Evolutionary conservation across 1,140 invertebrate genomes (phyloP), one percentile per base, ranked within the genome.

Genomic region (Meloidogyne floridensis): DNA sequence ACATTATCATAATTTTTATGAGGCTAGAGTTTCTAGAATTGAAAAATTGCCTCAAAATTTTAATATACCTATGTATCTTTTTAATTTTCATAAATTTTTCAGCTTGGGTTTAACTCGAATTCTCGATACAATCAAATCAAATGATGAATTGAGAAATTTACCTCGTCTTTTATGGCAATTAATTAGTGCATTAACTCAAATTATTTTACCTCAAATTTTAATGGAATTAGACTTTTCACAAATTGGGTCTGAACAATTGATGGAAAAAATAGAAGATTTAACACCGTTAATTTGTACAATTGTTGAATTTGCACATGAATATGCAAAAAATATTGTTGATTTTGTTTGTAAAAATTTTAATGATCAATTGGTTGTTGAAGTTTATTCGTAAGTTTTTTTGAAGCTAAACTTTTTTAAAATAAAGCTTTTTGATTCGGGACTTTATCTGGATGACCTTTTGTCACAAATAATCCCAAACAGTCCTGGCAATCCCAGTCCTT

Each of bases 311-410:
- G 18, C 77, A 7, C 78, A 81, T 3, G 80, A 47, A 42, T 82
- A 71, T 72, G 42, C 59, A 18, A 18, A 32, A 6, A 13, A 51
- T 43, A 81, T 81, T 83, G n/a, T 82, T 13, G 42, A 32, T 59
- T 18, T 53, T 71, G 81, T 82, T 65, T 47, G 77, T 72, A 56
- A 54, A 18, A 53, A 72, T 70, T 47, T 47, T 15, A 32, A 20
- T n/a, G 72, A 81, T 0, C 56, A 59, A 54, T 32, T 2, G 3
- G n/a, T 72, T 20, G 15, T 54, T 32, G 13, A 74, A 7, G 80
- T 82, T 72, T 81, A 81, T 47, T 72, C 20, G 81, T 81, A 20
- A 47, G 43, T 80, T 80, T 76, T 80, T 74, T 75, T 80, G 15
- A 43, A 6, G 20, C 20, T 20, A 20, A 20, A 20, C 20, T 78